Evolutionary conservation across 92 coral and sea anemone genomes (phyloP).

Genomic region (Palythoa caribaeorum): DNA sequence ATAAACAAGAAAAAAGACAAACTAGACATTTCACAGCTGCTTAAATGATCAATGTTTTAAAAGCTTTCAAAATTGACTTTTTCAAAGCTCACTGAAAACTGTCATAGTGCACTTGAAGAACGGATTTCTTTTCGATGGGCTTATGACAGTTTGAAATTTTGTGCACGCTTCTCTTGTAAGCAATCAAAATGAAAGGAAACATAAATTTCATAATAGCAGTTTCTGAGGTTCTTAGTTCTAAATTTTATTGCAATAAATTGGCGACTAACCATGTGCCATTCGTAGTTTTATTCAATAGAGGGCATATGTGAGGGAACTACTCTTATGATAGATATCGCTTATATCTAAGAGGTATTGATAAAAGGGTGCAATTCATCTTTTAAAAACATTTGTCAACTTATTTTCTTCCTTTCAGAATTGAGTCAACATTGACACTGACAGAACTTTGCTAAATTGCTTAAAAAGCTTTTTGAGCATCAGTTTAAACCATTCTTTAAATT

Average conservation of each 20-base stretch:
- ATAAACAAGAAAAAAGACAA: slow-evolving; percentile 28
- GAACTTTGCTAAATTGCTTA: neutral
- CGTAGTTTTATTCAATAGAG: slow-evolving; percentile 35
- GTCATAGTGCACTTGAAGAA: slow-evolving; percentile 31
- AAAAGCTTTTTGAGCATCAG: neutral
- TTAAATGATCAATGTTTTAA: slow-evolving; percentile 20
- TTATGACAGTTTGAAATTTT: slow-evolving; percentile 2
- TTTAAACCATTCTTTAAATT: slow-evolving; percentile 5
- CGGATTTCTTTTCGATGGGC: slow-evolving; percentile 31
- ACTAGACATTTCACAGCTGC: slow-evolving; percentile 41
- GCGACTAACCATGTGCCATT: slow-evolving; percentile 6
- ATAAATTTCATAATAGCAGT: neutral
- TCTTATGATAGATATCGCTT: slow-evolving; percentile 1
- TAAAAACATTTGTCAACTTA: neutral
- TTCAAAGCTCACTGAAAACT: slow-evolving; percentile 23
- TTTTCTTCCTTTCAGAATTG: neutral
- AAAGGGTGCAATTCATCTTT: neutral
- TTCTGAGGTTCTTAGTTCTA: slow-evolving; percentile 6
- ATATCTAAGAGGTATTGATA: neutral
- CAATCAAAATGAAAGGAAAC: slow-evolving; percentile 12
- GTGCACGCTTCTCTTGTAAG: slow-evolving; percentile 2
- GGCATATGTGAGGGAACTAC: slow-evolving; percentile 33
- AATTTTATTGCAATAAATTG: slow-evolving; percentile 27
- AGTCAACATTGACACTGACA: neutral
- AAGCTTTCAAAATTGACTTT: neutral